Evolutionary conservation across 2,797 vertebrate species (phyloP).

Genomic region (Chelidonichthys spinosus): DNA sequence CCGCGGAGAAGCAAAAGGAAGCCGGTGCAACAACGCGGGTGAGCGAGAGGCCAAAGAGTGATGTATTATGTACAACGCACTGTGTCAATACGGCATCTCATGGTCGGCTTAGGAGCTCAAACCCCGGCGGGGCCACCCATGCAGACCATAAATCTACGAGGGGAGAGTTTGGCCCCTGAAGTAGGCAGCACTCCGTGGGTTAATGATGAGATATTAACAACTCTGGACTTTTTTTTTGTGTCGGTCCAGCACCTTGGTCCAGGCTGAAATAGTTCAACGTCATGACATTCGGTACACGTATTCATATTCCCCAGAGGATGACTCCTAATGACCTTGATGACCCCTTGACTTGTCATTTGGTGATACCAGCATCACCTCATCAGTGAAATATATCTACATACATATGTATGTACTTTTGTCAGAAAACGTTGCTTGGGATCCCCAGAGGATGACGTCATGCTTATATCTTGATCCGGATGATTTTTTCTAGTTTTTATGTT

Average conservation of each 20-base stretch:
- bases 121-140: conserved; percentile 66
- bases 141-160: conserved; percentile 57
- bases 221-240: background rate
- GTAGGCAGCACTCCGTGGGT: background rate
- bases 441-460: no score
- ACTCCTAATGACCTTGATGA: background rate
- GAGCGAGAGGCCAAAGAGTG: conserved; percentile 65
- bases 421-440: no score
- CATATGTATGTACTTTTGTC: no score
- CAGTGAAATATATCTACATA: no score
- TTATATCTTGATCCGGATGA: no score
- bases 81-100: conserved; percentile 57
- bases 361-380: no score
- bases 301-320: background rate
- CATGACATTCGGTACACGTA: background rate
- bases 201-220: background rate
- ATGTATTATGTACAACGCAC: conserved; percentile 62
- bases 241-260: background rate
- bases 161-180: conserved; percentile 52
- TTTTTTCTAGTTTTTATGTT: no score
- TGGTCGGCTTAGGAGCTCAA: conserved; percentile 40
- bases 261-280: background rate
- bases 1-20: conserved; percentile 57
- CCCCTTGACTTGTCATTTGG: background rate
- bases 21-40: conserved; percentile 46